Evolutionary conservation across 1,140 invertebrate species (phyloP), one percentile per base, ranked within the genome.

Genomic region (Zophobas morio): DNA sequence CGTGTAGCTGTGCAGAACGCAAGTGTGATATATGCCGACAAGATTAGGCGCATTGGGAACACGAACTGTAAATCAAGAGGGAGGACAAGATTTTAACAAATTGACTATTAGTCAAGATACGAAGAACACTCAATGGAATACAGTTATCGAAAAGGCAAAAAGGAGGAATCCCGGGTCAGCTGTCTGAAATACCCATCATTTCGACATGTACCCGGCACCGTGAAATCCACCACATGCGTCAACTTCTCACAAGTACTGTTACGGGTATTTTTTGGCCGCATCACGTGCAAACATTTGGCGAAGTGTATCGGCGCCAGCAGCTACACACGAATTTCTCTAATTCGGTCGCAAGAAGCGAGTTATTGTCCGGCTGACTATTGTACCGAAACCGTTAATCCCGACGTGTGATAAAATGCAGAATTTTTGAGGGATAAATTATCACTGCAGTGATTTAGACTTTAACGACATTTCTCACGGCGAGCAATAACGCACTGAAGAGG

Each of bases 11-110:
- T 34, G 5, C 40, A 42, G 32, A 70, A 5, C 5, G n/a, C 5
- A 20, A 56, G 3, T 63, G 32, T 72, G 51, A 47, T 70, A 70
- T 72, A 72, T 72, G 70, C 46, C 39, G 46, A 49, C 40, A 35
- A 37, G 51, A 51, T 72, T 72, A 60, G 56, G 56, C 6, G 32
- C 20, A 46, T 46, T 8, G 42, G 42, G 42, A 46, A 46, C 42
- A 8, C 3, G 42, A 46, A 4, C 3, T 8, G 6, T 37, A 60
- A 53, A 53, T 53, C 49, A 20, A 53, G 20, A n/a, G 20, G 49
- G 33, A 3, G 6, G 0, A 70, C 2, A 70, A 33, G 42, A 6
- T 70, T 39, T 37, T 6, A 8, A 40, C 35, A 37, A 70, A 20
- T 37, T 8, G 35, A 35, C 54, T 56, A 56, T 37, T 8, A 1